phyloP scores from a whole-genome alignment of 1,140 invertebrate genomes.

The Bombus huntii region DNA sequence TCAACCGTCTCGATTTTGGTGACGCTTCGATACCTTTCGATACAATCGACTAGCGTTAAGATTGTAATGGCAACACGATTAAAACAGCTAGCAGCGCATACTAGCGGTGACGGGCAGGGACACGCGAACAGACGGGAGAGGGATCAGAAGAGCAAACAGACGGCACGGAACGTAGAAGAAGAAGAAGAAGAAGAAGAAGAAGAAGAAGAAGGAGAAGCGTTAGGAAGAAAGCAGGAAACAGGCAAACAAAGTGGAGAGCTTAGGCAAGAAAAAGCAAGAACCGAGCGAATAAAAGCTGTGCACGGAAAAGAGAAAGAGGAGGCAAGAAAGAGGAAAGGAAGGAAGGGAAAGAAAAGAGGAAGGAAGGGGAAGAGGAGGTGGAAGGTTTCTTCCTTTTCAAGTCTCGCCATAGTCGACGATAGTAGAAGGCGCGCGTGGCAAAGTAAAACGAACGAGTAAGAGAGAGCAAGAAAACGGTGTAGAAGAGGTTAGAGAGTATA shows the following conservation, averaged over 20 bases:
- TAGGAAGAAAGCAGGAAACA: constrained; percentile 23
- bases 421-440: neutral
- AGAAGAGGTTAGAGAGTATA: neutral
- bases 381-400: constrained; percentile 63
- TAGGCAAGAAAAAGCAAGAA: neutral
- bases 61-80: neutral
- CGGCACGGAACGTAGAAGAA: neutral
- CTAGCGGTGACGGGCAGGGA: neutral
- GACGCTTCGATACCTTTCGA: neutral
- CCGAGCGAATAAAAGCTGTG: neutral
- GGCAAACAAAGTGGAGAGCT: constrained; percentile 24
- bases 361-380: constrained; percentile 8
- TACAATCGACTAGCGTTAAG: no score
- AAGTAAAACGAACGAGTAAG: constrained; percentile 12
- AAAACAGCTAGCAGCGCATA: no score
- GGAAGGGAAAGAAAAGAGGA: constrained; percentile 12
- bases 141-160: neutral
- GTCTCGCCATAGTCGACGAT: constrained; percentile 42
- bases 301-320: neutral
- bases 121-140: neutral
- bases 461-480: neutral
- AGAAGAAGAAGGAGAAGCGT: neutral
- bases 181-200: neutral
- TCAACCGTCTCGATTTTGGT: neutral
- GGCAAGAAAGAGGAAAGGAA: constrained; percentile 5